These are phyloP conservation scores for Drosophila tropicalis DNA, from an alignment of 1,140 invertebrate genomes.

Conservation along the genomic window DNA sequence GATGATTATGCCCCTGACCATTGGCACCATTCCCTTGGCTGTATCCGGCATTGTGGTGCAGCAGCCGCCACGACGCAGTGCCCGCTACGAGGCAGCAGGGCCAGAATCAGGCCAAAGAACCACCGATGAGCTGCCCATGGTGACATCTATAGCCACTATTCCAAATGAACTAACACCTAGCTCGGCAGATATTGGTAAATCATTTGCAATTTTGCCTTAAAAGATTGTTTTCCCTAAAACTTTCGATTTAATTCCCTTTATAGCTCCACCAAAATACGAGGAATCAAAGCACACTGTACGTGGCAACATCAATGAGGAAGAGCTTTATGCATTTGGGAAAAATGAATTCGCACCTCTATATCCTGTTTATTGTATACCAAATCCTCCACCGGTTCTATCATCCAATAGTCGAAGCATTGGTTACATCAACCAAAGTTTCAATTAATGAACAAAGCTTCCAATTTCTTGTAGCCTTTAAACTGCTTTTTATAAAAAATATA, in stretches of 20 bases:
- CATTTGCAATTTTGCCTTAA: not conserved
- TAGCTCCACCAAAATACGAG: conserved; percentile 66
- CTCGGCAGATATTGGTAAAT: conserved; percentile 55
- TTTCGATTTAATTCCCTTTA: not conserved
- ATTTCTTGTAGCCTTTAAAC: not conserved
- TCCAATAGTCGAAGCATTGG: conserved; percentile 50
- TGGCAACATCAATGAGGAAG: conserved; percentile 78
- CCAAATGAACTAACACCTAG: conserved; percentile 35
- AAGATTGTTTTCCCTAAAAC: not conserved
- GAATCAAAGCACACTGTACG: conserved; percentile 63
- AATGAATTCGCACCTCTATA: conserved; percentile 77
- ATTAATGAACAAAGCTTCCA: conserved; percentile 35
- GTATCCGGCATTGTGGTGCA: conserved; percentile 59
- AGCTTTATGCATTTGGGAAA: conserved; percentile 65
- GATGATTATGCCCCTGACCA: conserved; percentile 84
- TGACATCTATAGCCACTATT: conserved; percentile 42
- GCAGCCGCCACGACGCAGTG: conserved; percentile 65
- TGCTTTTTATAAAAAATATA: conserved; percentile 17
- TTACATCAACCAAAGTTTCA: conserved; percentile 58
- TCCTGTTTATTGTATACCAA: conserved; percentile 74
- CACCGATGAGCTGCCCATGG: conserved; percentile 52
- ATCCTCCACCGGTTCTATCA: conserved; percentile 56
- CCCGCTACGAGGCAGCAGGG: conserved; percentile 46
- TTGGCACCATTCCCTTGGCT: conserved; percentile 85
- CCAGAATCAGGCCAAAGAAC: not conserved